These are phyloP conservation scores for Pelecanus crispus DNA, from an alignment of 2,113 vertebrate genomes.

Conservation along the genomic window DNA sequence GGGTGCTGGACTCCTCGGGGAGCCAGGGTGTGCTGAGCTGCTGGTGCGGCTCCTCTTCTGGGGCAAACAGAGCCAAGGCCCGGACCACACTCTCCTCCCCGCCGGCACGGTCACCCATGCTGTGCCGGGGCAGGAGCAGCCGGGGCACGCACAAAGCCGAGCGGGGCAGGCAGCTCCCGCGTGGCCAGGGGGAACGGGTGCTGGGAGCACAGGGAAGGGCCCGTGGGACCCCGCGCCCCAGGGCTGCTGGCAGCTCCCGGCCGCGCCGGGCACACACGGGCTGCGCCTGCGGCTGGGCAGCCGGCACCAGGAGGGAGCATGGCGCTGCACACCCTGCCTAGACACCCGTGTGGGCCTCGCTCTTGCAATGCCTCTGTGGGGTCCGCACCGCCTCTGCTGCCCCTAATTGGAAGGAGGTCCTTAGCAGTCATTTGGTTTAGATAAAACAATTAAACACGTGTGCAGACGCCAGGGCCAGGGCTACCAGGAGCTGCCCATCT, in stretches of 20 bases:
- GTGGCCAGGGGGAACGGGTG: background rate
- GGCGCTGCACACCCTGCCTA: background rate
- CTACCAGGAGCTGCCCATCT: background rate
- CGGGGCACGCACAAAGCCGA: background rate
- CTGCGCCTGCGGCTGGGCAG: accelerated
- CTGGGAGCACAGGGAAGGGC: background rate
- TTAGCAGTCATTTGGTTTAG: background rate
- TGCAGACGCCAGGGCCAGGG: background rate
- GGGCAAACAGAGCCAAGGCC: background rate
- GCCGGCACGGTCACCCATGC: background rate
- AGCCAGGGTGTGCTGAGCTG: background rate
- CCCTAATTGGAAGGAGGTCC: background rate
- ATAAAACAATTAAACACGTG: background rate
- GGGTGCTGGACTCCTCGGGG: background rate
- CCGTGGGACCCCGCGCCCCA: background rate
- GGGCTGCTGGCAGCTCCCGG: background rate
- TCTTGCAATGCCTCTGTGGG: background rate
- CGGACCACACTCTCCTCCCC: background rate
- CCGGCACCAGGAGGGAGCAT: background rate
- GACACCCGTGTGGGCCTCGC: accelerated
- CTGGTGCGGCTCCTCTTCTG: background rate
- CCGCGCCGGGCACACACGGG: background rate
- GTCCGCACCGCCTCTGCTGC: background rate
- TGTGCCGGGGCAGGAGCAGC: background rate
- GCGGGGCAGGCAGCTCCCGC: background rate